Evolutionary conservation across 2,113 vertebrate species (phyloP).

Genomic region (Spea multiplicata): DNA sequence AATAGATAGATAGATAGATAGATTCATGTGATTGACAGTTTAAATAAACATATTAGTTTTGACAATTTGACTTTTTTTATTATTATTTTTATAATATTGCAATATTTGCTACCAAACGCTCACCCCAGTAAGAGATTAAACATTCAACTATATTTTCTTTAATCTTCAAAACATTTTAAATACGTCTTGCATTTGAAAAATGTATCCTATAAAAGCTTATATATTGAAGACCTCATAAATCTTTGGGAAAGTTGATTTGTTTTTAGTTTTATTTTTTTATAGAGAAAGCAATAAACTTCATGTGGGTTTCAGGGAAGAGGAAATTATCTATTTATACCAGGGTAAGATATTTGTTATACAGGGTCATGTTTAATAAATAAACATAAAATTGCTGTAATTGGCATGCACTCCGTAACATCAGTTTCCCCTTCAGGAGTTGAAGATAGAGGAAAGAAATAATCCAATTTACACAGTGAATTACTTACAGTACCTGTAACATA

Average conservation of each 20-base stretch:
- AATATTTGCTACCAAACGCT: no score
- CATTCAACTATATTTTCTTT: neutral
- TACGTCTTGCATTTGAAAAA: neutral
- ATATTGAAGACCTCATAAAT: slow-evolving; percentile 7
- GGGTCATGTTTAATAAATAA: slow-evolving; percentile 23
- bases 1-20: no score
- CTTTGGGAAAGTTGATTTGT: neutral
- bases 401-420: slow-evolving; percentile 9
- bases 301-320: neutral
- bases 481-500: neutral
- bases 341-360: slow-evolving; percentile 1
- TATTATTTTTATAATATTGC: no score
- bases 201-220: slow-evolving; percentile 15
- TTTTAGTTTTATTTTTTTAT: neutral
- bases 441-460: neutral
- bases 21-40: no score
- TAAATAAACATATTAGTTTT: no score
- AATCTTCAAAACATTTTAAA: neutral
- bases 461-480: neutral
- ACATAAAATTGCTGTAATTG: slow-evolving; percentile 19
- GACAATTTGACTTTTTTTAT: no score
- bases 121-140: no score
- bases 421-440: slow-evolving; percentile 4
- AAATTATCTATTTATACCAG: slow-evolving; percentile 17
- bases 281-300: neutral